These are phyloP conservation scores for Elephas maximus DNA, from an alignment of 2,113 vertebrate species.

Conservation along the genomic window DNA sequence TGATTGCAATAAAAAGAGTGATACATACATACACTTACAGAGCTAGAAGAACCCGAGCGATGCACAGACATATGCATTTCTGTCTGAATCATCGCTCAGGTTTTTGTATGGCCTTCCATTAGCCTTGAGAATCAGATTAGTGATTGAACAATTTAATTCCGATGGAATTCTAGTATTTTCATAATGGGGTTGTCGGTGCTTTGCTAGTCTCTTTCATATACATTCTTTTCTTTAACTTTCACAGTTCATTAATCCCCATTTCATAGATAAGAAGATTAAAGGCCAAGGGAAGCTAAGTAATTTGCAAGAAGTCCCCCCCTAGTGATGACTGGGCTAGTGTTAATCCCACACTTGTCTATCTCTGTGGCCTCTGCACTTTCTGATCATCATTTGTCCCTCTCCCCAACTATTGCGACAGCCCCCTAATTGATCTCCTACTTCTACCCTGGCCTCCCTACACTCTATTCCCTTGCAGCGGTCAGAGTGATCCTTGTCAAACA, in stretches of 20 bases:
- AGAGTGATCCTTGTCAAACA: background rate
- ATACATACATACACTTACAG: background rate
- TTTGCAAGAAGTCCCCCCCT: background rate
- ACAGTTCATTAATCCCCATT: conserved; percentile 61
- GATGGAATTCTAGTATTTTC: background rate
- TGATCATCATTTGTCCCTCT: background rate
- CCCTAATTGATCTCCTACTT: background rate
- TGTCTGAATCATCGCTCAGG: background rate
- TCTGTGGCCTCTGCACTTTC: background rate
- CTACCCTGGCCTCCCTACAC: background rate
- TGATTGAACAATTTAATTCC: conserved; percentile 52
- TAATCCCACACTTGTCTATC: background rate
- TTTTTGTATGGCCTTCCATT: background rate
- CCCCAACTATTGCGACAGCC: background rate
- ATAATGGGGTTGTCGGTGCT: conserved; percentile 10
- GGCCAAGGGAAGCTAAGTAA: conserved; percentile 58
- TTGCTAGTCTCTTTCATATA: background rate
- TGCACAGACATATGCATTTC: background rate
- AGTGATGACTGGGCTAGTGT: background rate
- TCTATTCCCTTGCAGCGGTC: background rate
- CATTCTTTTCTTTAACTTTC: conserved; percentile 58
- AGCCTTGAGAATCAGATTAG: conserved; percentile 55
- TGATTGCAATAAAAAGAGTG: background rate
- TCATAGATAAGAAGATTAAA: conserved; percentile 74
- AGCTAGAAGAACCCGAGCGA: background rate